Base-by-base conservation (phyloP, 2,113 vertebrate genomes). In the Scopus umbretta region DNA sequence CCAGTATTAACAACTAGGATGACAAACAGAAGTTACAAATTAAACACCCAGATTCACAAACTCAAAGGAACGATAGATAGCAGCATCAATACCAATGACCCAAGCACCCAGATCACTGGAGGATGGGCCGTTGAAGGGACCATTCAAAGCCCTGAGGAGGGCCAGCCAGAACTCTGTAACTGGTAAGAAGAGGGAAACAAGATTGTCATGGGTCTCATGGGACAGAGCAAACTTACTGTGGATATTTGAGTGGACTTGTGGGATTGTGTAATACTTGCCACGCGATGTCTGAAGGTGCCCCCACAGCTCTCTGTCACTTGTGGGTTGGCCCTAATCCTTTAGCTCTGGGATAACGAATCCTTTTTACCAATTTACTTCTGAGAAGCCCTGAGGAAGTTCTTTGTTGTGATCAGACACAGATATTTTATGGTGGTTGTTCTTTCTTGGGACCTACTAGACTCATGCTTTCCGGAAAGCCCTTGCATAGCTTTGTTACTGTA, bases 201-300 rank as follows among this genome's bases (percentile, higher is more conserved):
- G 19, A 34, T 16, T 47, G 7, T 3, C 29, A 8, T 4, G 5
- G 18, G 4, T 36, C 8, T 65, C 7, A 16, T 5, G 20, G 13
- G 16, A 38, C 19, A 87, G 14, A 63, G 9, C 9, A 85, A 70
- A 65, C 1, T 15, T 55, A 7, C 9, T 43, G 12, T 52, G 13
- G 42, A 6, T 71, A 29, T 47, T 47, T 72, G 40, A 58, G 22
- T 26, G 9, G 7, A 55, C 9, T 43, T n/a, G 4, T 32, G 50
- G 56, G 17, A n/a, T 32, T 34, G 16, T n/a, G 3, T 2, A 29
- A 40, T 74, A 75, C 38, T 52, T 70, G 10, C 22, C 22, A 65
- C 15, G 3, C 0, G 2, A 21, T 13, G 10, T 47, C 47, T 75
- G 45, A 63, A 66, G 36, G 5, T 56, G 11, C 1, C 43, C 11